Percentiles rank a stretch among this genome's conserved stretches.
Conservation (phyloP, 1,140 invertebrate species). For the Drosophila jambulina region DNA sequence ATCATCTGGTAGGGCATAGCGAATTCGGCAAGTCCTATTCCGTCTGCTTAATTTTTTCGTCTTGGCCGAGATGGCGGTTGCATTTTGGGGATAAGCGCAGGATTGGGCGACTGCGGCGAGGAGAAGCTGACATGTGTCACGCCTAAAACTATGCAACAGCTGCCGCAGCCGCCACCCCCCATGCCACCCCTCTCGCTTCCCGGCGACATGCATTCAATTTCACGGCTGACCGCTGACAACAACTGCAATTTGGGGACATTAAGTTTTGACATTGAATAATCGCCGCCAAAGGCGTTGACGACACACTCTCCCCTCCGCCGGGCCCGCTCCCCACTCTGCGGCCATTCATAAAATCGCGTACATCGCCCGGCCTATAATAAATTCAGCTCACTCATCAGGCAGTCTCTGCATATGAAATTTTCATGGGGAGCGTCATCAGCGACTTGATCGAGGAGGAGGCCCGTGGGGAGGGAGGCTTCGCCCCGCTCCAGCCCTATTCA, state of each 20-base stretch:
- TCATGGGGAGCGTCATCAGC: constrained; percentile 62
- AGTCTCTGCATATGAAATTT: constrained; percentile 69
- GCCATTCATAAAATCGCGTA: constrained; percentile 65
- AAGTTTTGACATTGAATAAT: constrained; percentile 80
- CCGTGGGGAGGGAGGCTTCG: constrained; percentile 3
- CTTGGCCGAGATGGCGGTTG: constrained; percentile 55
- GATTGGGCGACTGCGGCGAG: constrained; percentile 25
- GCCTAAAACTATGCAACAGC: constrained; percentile 77
- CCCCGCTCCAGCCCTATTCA: constrained; percentile 26
- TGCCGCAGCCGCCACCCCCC: constrained; percentile 18
- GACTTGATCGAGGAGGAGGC: constrained; percentile 35
- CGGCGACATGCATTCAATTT: constrained; percentile 72
- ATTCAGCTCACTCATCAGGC: constrained; percentile 75
- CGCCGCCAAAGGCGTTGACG: constrained; percentile 76
- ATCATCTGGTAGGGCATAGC: not conserved
- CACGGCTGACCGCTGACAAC: constrained; percentile 74
- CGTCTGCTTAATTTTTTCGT: constrained; percentile 9
- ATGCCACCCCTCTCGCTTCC: not conserved
- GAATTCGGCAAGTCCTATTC: not conserved
- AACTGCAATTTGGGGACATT: constrained; percentile 80
- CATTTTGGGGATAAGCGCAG: constrained; percentile 45
- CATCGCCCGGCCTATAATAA: constrained; percentile 73
- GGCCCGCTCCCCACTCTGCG: not conserved
- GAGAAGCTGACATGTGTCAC: constrained; percentile 27
- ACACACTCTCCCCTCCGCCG: constrained; percentile 29